Evolutionary conservation across 2,113 vertebrate species (phyloP).

Genomic region (Colossoma macropomum): DNA sequence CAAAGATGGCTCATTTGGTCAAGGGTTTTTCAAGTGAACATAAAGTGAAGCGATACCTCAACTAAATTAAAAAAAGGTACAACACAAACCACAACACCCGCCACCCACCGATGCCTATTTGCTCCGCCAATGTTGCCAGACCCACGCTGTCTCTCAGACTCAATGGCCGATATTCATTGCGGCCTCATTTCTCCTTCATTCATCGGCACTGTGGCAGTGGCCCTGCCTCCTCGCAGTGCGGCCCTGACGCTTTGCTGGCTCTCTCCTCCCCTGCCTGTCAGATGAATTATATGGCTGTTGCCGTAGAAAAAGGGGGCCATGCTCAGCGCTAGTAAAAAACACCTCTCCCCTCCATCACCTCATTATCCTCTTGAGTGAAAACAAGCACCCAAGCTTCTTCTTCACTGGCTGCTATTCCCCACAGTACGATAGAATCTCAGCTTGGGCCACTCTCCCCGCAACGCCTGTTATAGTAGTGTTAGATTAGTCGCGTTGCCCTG

Average conservation of each 20-base stretch:
- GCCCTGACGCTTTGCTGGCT: slow-evolving; percentile 22
- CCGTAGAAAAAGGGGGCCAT: slow-evolving; percentile 60
- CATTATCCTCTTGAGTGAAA: slow-evolving; percentile 57
- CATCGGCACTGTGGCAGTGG: slow-evolving; percentile 31
- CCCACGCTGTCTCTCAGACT: slow-evolving; percentile 31
- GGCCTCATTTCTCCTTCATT: slow-evolving; percentile 45
- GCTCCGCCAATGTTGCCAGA: slow-evolving; percentile 20
- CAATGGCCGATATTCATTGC: slow-evolving; percentile 45
- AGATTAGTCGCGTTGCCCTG: not conserved
- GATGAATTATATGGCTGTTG: slow-evolving; percentile 70
- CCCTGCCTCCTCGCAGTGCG: slow-evolving; percentile 45
- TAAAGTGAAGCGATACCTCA: slow-evolving; percentile 23
- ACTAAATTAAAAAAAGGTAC: slow-evolving; percentile 1
- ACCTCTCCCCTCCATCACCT: slow-evolving; percentile 58
- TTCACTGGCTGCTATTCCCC: slow-evolving; percentile 43
- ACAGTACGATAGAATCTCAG: slow-evolving; percentile 24
- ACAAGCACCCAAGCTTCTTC: slow-evolving; percentile 47
- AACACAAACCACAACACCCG: slow-evolving; percentile 29
- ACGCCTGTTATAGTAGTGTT: slow-evolving; percentile 22
- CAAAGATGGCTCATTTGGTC: slow-evolving; percentile 18
- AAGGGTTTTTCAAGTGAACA: not conserved
- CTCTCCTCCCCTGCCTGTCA: slow-evolving; percentile 56
- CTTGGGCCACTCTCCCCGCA: slow-evolving; percentile 15
- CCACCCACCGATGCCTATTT: slow-evolving; percentile 42
- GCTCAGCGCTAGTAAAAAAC: slow-evolving; percentile 55